Conservation (phyloP, 2,888 invertebrate species). For the Silvanus unidentatus region DNA sequence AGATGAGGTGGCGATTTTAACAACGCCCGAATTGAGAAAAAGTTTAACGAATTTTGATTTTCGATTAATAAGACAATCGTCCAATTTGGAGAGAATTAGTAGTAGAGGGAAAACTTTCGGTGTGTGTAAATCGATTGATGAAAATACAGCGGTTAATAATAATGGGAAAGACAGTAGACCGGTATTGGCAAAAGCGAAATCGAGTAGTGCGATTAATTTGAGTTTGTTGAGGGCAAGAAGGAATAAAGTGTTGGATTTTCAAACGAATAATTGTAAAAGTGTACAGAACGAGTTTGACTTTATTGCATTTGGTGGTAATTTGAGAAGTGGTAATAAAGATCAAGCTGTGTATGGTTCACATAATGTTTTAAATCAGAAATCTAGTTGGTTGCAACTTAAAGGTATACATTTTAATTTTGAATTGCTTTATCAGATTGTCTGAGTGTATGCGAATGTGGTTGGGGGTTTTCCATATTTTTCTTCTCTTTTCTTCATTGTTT, state of each 20-base stretch:
- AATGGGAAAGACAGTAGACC: constrained; percentile 32
- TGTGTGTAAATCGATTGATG: constrained; percentile 29
- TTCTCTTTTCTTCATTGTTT: too few relatives aligned
- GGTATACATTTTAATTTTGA: constrained; percentile 23
- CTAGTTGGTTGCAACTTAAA: constrained; percentile 24
- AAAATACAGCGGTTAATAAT: constrained; percentile 24
- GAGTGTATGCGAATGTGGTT: too few relatives aligned
- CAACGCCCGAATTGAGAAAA: constrained; percentile 23
- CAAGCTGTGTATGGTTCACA: too few relatives aligned
- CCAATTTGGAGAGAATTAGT: constrained; percentile 43
- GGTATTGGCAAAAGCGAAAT: constrained; percentile 43
- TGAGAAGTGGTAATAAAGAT: constrained; percentile 1
- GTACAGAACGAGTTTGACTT: constrained; percentile 44
- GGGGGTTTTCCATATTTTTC: too few relatives aligned
- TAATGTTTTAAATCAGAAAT: constrained; percentile 17
- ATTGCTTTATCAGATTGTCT: too few relatives aligned
- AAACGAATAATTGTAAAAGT: constrained; percentile 34
- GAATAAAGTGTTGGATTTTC: constrained; percentile 38
- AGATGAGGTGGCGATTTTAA: constrained; percentile 24
- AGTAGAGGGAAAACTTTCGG: constrained; percentile 36
- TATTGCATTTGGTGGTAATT: constrained; percentile 38
- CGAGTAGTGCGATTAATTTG: constrained; percentile 46
- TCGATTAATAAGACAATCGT: constrained; percentile 40
- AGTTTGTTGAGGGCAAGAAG: constrained; percentile 40
- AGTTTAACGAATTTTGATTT: constrained; percentile 38